Percentiles rank a stretch among this genome's conserved stretches.
Conservation (phyloP, 2,113 vertebrate genomes). For the Euleptes europaea region DNA sequence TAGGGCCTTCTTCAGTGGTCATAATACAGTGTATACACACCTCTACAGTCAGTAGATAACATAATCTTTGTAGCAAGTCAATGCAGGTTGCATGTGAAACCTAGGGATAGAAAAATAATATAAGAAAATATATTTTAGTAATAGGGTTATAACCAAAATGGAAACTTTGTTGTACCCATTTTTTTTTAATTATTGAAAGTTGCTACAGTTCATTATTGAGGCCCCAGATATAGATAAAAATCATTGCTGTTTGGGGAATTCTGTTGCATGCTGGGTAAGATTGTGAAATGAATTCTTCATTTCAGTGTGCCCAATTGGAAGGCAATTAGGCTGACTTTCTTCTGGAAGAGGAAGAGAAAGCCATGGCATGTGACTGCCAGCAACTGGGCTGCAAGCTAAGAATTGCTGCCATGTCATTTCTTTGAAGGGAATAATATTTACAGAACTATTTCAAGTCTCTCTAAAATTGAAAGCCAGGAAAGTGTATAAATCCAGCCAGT, state of each 20-base stretch:
- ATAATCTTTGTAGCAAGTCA: too few species aligned
- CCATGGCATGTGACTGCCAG: neutral
- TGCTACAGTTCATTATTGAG: too few species aligned
- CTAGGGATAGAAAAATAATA: too few species aligned
- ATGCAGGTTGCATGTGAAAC: too few species aligned
- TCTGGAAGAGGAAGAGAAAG: neutral
- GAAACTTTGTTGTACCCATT: too few species aligned
- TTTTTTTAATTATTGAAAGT: too few species aligned
- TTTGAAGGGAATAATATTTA: neutral
- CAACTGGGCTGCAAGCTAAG: neutral
- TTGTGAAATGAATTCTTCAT: neutral
- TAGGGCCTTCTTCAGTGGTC: too few species aligned
- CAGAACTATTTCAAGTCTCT: constrained; percentile 1
- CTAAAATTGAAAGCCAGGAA: constrained; percentile 9
- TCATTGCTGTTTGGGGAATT: neutral
- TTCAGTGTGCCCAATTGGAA: constrained; percentile 37
- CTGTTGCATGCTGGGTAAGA: neutral
- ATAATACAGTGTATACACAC: too few species aligned
- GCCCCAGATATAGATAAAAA: too few species aligned
- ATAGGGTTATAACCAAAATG: too few species aligned
- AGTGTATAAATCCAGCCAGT: fast-evolving
- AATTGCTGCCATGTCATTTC: neutral
- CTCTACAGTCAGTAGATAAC: too few species aligned
- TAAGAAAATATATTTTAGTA: too few species aligned
- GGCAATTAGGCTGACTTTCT: fast-evolving